Base-by-base conservation (phyloP, 2,888 invertebrate species). In the Merodon equestris region DNA sequence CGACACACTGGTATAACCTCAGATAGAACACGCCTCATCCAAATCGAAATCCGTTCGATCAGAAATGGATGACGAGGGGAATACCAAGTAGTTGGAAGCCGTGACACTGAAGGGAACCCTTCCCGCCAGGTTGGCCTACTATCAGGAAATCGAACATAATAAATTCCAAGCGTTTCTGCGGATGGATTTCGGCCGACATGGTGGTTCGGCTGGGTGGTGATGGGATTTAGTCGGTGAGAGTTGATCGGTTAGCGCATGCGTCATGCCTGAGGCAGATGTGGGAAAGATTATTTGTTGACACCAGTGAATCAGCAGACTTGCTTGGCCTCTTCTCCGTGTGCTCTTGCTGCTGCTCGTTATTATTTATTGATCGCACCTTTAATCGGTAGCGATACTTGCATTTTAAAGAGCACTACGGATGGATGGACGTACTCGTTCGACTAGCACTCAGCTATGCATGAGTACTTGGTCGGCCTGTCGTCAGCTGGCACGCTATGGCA, bases 321-420 rank as follows among this genome's bases (percentile, higher is more conserved):
- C 4, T 47, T 68, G 63, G 73, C 54, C 63, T 63, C 68, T 47
- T 68, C 45, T 38, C 50, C 18, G 13, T 17, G 13, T 36, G 10
- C 9, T n/a, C 12, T 47, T 47, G 19, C 40, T 54, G 68, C 48
- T 10, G 57, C 73, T 73, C 48, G 73, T 58, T 73, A 68, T 73
- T 79, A 79, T 73, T 79, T 79, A 79, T 79, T 64, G 79, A 79
- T 79, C 73, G 73, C 73, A 79, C 79, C 79, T 79, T 79, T 73
- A 79, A 79, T 79, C 79, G 73, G 79, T 64, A 70, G 79, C 64
- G 73, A 68, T 68, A 56, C 53, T 73, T 73, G 79, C 68, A 73
- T 64, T 79, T 63, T 63, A 68, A 68, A 57, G 63, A 73, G 73
- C 68, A 68, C 50, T 34, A 54, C 47, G 68, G 54, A 70, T 56